These are phyloP conservation scores for Drosophila fuyamai DNA, from an alignment of 1,140 invertebrate genomes.

Conservation along the genomic window DNA sequence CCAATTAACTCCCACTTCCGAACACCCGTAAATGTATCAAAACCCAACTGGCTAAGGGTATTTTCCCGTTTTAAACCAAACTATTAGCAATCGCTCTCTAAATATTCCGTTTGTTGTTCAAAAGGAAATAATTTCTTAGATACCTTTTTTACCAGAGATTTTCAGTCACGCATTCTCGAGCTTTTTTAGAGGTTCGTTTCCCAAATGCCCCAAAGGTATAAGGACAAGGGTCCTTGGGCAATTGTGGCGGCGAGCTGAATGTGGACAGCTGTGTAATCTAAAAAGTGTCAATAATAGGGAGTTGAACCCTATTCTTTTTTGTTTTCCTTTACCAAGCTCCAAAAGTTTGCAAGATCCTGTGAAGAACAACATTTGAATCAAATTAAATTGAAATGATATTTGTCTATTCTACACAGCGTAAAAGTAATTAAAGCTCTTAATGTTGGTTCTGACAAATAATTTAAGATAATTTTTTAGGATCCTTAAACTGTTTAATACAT, in stretches of 20 bases:
- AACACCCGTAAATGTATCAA: conserved; percentile 49
- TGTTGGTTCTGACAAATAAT: background rate
- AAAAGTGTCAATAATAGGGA: conserved; percentile 42
- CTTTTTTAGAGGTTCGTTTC: conserved; percentile 27
- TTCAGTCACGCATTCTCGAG: background rate
- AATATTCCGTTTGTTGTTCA: conserved; percentile 66
- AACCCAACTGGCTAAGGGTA: conserved; percentile 30
- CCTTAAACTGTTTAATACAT: too few species aligned
- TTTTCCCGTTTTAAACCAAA: conserved; percentile 9
- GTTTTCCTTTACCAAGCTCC: conserved; percentile 7
- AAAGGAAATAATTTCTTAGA: conserved; percentile 49
- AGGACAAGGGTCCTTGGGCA: conserved; percentile 34
- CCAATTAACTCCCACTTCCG: background rate
- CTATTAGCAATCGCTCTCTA: conserved; percentile 21
- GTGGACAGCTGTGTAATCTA: conserved; percentile 28
- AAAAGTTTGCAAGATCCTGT: conserved; percentile 8
- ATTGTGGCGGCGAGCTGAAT: background rate
- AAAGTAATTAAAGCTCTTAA: background rate
- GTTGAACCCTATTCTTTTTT: background rate
- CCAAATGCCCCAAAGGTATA: conserved; percentile 39
- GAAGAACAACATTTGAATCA: conserved; percentile 10
- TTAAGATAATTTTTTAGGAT: too few species aligned
- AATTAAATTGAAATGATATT: conserved; percentile 36
- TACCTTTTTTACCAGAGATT: background rate
- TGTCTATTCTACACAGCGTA: background rate